Base-by-base conservation (phyloP, 2,797 vertebrate genomes). In the Paguma larvata region DNA sequence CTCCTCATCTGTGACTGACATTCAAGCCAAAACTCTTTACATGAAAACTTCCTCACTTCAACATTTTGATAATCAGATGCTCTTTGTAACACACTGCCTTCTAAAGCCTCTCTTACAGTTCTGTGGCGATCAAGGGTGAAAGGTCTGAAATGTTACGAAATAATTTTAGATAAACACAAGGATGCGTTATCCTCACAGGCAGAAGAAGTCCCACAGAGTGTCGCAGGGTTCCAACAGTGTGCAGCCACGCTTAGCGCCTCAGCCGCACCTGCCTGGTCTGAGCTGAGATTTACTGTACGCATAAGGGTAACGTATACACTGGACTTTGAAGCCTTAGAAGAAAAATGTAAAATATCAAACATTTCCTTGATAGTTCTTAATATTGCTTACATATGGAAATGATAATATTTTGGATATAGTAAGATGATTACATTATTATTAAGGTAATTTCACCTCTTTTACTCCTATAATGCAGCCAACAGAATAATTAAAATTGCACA, bases 391-490 rank as follows among this genome's bases (percentile, higher is more conserved):
- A 73, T 53, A 27, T 44, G 84, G 25, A 85, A 78, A 91, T 32
- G 13, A 70, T 85, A 84, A 56, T 65, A 77, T 78, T 95, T 95
- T 89, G 38, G n/a, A 59, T 53, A 70, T 15, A 65, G 6, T 62
- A 34, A 94, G 27, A 62, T 70, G 70, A 94, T 73, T 62, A 44
- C 63, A 72, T 78, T 85, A 77, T 85, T 88, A 94, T 18, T 67
- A 91, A 94, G 91, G 83, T 89, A 63, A 90, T 32, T 91, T 85
- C n/a, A 88, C 51, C 63, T 97, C 92, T 96, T 79, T 86, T 59
- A 87, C 46, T 93, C 92, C 84, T 59, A 91, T 53, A 90, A 79
- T n/a, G 25, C 10, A 82, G 34, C 41, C 48, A 68, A 96, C 1
- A 90, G 62, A 72, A 75, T 68, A 77, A 77, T 68, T 87, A 83